These are phyloP conservation scores for Thalassoma bifasciatum DNA, from an alignment of 2,113 vertebrate species.

Conservation along the genomic window DNA sequence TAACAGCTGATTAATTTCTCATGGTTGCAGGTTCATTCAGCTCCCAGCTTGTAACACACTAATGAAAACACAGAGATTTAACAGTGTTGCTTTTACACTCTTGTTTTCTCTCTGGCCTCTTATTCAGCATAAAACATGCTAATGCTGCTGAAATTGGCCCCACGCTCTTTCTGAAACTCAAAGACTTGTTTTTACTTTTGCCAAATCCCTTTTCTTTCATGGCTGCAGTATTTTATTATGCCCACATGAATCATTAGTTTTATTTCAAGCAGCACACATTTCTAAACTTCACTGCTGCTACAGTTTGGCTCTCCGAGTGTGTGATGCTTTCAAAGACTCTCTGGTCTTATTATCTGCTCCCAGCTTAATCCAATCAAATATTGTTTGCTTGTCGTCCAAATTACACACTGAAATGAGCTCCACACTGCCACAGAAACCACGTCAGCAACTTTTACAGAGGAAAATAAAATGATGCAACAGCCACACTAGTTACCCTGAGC, in stretches of 20 bases:
- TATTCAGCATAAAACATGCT: conserved; percentile 2
- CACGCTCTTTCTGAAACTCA: not conserved
- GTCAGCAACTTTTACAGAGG: conserved; percentile 2
- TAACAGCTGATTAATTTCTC: too few relatives aligned
- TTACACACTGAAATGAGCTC: conserved; percentile 4
- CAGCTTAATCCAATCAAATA: conserved; percentile 24
- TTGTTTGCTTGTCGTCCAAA: conserved; percentile 17
- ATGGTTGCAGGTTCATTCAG: too few relatives aligned
- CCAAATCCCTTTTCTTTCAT: not conserved
- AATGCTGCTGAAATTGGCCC: not conserved
- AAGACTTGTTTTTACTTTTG: conserved; percentile 3
- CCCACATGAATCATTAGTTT: conserved; percentile 31
- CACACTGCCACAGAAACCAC: conserved; percentile 1
- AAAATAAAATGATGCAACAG: conserved; percentile 1
- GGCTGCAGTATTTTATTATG: conserved; percentile 10
- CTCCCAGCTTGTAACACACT: not conserved
- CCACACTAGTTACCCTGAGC: not conserved
- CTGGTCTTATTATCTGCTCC: conserved; percentile 30
- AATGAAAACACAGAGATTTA: not conserved
- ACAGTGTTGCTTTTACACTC: not conserved
- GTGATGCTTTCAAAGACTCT: conserved; percentile 33
- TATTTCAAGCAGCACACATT: conserved; percentile 10
- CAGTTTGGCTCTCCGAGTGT: conserved; percentile 21
- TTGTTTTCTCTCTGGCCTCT: not conserved
- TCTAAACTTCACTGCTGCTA: conserved; percentile 10